phyloP scores from a whole-genome alignment of 2,113 vertebrate species.

The Bos taurus region ARS-UCD2.0 NC_037352.1:2049501-2050000 shows the following conservation, averaged over 20 bases:
- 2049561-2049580: not conserved
- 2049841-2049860: not conserved
- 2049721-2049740: fast-evolving
- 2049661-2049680: not conserved
- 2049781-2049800: not conserved
- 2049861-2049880: not conserved
- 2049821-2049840: not conserved
- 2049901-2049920: not conserved
- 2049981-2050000: not conserved
- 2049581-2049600: not conserved
- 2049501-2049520: not conserved
- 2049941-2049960: fast-evolving
- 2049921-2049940: not conserved
- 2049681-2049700: not conserved
- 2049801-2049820: not conserved
- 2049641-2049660: not conserved
- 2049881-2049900: not conserved
- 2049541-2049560: not conserved
- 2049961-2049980: not conserved
- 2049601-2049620: not conserved
- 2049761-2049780: not conserved
- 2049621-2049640: not conserved
- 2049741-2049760: not conserved
- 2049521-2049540: not conserved
- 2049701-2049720: not conserved